Percentiles rank a stretch among this genome's conserved stretches.
Evolutionary conservation across 1,140 invertebrate genomes (phyloP).

Genomic region (Atta texana): DNA sequence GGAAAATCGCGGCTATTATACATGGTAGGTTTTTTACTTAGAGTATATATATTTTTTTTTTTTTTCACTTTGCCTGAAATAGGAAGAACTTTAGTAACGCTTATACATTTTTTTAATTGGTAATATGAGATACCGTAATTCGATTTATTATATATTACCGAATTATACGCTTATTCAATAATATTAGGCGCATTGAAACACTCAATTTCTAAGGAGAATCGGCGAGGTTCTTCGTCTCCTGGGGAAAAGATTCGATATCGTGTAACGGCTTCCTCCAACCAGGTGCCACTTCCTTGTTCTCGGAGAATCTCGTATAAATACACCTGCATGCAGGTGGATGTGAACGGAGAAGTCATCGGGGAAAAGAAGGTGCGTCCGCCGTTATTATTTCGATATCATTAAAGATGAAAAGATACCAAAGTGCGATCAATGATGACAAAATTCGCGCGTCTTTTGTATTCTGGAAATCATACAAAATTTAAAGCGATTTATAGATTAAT

Average conservation of each 20-base stretch:
- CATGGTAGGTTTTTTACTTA: not conserved
- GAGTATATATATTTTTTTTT: not conserved
- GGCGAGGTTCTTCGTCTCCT: constrained; percentile 48
- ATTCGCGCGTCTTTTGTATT: not conserved
- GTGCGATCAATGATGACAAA: not conserved
- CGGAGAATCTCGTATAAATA: constrained; percentile 77
- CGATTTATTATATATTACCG: constrained; percentile 3
- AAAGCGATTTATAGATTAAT: not conserved
- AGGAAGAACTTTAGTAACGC: not conserved
- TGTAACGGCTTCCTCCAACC: constrained; percentile 79
- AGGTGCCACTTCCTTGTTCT: constrained; percentile 79
- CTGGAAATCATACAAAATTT: constrained; percentile 4
- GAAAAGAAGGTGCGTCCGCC: constrained; percentile 36
- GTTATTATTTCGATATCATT: constrained; percentile 26
- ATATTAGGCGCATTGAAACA: not conserved
- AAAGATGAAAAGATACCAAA: constrained; percentile 19
- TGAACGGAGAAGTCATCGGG: constrained; percentile 17
- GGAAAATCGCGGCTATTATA: constrained; percentile 38
- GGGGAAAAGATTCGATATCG: constrained; percentile 74
- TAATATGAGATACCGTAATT: not conserved
- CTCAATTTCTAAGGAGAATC: constrained; percentile 13
- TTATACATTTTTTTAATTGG: not conserved
- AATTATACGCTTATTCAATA: constrained; percentile 18
- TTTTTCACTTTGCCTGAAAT: not conserved
- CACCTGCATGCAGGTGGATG: constrained; percentile 75